Conservation (phyloP, 2,113 vertebrate genomes). For the Lagopus muta region DNA sequence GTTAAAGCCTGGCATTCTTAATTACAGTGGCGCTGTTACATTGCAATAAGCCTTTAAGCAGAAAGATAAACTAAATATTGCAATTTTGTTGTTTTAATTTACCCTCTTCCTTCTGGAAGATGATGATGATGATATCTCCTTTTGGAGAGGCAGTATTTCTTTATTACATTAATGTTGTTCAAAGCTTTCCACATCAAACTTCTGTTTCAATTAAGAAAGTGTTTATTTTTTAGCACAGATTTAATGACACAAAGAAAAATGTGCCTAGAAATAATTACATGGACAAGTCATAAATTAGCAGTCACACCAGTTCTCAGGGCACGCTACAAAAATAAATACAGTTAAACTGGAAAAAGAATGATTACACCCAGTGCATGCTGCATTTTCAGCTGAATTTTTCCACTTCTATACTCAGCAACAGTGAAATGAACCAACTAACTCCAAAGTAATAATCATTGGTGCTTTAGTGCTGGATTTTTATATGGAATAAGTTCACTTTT, state of each 20-base stretch:
- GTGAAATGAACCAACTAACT: background rate
- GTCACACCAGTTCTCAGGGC: background rate
- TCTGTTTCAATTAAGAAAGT: background rate
- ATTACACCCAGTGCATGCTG: background rate
- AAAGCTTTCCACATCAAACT: background rate
- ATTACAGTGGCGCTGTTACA: background rate
- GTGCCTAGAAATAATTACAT: slow-evolving; percentile 27
- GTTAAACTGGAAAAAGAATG: background rate
- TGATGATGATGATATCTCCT: background rate
- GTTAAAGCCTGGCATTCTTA: background rate
- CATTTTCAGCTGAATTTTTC: slow-evolving; percentile 28
- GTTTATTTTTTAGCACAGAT: slow-evolving; percentile 20
- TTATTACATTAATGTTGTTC: slow-evolving; percentile 16
- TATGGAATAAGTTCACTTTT: background rate
- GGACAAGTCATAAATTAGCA: slow-evolving; percentile 19
- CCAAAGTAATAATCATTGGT: background rate
- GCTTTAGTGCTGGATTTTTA: background rate
- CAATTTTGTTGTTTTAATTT: background rate
- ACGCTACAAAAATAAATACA: background rate
- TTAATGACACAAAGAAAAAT: slow-evolving; percentile 50
- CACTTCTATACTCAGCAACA: background rate
- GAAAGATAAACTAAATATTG: background rate
- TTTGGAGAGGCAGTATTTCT: background rate
- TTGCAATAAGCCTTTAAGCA: background rate
- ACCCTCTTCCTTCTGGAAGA: background rate